phyloP scores from a whole-genome alignment of 2,888 invertebrate species.

The Phanerotoma sp. region DNA sequence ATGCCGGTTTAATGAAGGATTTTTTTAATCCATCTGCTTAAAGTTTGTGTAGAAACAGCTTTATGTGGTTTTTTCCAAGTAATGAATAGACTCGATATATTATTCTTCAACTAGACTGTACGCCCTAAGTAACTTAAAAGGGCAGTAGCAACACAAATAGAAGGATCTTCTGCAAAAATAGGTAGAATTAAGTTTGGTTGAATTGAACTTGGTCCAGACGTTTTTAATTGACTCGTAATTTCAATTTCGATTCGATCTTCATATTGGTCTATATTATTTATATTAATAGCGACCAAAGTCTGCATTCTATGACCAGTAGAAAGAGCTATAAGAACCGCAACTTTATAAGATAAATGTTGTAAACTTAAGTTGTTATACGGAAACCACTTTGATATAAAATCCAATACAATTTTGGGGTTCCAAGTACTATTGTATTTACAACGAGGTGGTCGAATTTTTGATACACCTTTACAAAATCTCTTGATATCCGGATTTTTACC shows the following conservation, averaged over 20 bases:
- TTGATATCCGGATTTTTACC: conserved; percentile 27
- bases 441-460: conserved; percentile 27
- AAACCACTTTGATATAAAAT: conserved; percentile 20
- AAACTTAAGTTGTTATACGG: conserved; percentile 8
- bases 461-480: conserved; percentile 31
- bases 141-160: conserved; percentile 27
- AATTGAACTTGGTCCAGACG: conserved; percentile 23
- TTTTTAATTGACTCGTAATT: conserved; percentile 24
- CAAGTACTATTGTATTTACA: conserved; percentile 34
- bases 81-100: conserved; percentile 24
- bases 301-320: conserved; percentile 31
- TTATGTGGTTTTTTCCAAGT: conserved; percentile 30
- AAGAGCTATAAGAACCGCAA: conserved; percentile 27
- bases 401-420: conserved; percentile 34
- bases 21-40: conserved; percentile 32
- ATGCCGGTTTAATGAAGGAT: conserved; percentile 25
- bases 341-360: conserved; percentile 19
- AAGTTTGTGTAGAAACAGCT: conserved; percentile 29
- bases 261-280: conserved; percentile 14
- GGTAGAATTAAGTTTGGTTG: conserved; percentile 31
- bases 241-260: conserved; percentile 20
- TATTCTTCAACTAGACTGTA: conserved; percentile 20
- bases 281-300: conserved; percentile 19
- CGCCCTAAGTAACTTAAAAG: conserved; percentile 24
- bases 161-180: conserved; percentile 21